phyloP scores from a whole-genome alignment of 2,797 vertebrate species.

The Crenuchus spilurus region DNA sequence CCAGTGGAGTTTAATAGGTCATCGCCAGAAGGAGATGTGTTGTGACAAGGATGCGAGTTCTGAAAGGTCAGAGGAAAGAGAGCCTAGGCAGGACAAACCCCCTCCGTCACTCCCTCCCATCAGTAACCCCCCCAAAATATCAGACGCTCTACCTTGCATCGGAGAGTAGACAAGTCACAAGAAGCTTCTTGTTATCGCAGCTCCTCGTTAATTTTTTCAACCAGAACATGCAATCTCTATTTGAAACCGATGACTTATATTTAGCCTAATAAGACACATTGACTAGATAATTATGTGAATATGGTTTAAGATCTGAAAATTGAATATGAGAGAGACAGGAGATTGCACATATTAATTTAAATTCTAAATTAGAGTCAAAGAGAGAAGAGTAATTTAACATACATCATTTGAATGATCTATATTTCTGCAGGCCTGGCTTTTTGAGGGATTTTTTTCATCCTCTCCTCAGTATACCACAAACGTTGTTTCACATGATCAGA shows the following conservation, averaged over 20 bases:
- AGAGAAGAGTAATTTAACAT: not conserved
- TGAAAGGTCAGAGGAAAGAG: slow-evolving; percentile 57
- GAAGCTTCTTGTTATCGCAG: slow-evolving; percentile 28
- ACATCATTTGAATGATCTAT: slow-evolving; percentile 25
- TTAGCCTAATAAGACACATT: slow-evolving; percentile 24
- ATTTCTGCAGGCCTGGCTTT: not conserved
- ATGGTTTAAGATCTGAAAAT: slow-evolving; percentile 1
- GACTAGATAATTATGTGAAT: slow-evolving; percentile 22
- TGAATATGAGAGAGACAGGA: slow-evolving; percentile 15
- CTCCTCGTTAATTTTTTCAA: slow-evolving; percentile 34
- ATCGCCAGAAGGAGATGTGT: slow-evolving; percentile 53
- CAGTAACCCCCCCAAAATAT: slow-evolving; percentile 10
- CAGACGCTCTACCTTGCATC: not conserved
- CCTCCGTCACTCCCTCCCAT: slow-evolving; percentile 25
- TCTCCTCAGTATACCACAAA: not conserved
- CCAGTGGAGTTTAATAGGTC: slow-evolving; percentile 58
- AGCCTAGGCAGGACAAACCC: slow-evolving; percentile 36
- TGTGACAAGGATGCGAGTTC: slow-evolving; percentile 57
- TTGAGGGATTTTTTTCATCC: not conserved
- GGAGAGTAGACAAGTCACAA: slow-evolving; percentile 7
- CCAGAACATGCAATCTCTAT: not conserved
- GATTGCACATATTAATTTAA: slow-evolving; percentile 15
- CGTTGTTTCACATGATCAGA: not conserved
- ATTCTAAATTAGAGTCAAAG: slow-evolving; percentile 25
- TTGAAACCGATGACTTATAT: slow-evolving; percentile 19